Base-by-base conservation (phyloP, 2,797 vertebrate genomes). In the Decapterus maruadsi region DNA sequence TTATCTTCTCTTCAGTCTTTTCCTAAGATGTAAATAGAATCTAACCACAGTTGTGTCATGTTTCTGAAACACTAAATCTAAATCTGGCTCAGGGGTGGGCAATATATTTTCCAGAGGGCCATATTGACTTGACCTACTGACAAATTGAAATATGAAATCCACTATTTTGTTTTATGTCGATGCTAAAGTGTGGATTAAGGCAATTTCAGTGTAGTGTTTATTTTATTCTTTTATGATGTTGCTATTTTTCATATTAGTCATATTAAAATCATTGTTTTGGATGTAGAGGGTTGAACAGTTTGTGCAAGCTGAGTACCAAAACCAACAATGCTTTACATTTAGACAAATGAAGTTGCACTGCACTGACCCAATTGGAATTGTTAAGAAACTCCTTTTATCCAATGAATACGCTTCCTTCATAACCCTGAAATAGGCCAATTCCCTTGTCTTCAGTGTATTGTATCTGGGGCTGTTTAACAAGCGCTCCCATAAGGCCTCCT, bases 391-490 rank as follows among this genome's bases (percentile, higher is more conserved):
- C 31, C 59, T 64, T 26, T 4, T 69, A 36, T 68, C 64, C 19
- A 58, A 13, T 59, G 22, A 72, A 67, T 57, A 50, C 62, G 77
- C n/a, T 43, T 34, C 63, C 17, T 42, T 36, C 20, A 8, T 34
- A 66, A 13, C 11, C 60, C 69, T 53, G 56, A 81, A 80, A 68
- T 54, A 65, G 75, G 29, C 17, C 13, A 46, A 26, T 53, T 75
- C 69, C 56, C 66, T 36, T 12, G 42, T 51, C n/a, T 54, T 73
- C 53, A 48, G 58, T 45, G 51, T 26, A 78, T 79, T 85, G 66
- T 82, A 72, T 82, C 38, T 55, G 53, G 36, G 26, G 51, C 60
- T 81, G 71, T 77, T 89, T 69, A 82, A 87, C 88, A 88, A 80
- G 82, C 42, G 55, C 60, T 83, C 84, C 77, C 81, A 66, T 19